phyloP scores from a whole-genome alignment of 2,113 vertebrate species.

The Poeciliopsis turrubarensis region DNA sequence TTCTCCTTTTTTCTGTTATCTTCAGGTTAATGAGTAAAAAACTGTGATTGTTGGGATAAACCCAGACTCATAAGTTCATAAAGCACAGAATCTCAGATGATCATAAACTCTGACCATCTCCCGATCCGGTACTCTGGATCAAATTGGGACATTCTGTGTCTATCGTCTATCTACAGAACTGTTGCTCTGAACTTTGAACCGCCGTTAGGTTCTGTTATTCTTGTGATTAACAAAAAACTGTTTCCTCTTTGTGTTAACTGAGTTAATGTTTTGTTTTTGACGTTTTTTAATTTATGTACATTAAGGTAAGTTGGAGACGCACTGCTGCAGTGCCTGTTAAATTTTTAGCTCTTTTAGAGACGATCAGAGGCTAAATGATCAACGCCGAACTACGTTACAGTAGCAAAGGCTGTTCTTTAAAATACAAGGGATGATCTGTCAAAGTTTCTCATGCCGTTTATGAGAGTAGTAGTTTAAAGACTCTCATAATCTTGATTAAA shows the following conservation, averaged over 20 bases:
- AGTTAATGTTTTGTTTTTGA: background rate
- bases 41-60: background rate
- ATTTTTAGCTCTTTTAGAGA: background rate
- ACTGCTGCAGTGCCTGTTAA: background rate
- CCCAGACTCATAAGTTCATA: background rate
- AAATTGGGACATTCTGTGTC: background rate
- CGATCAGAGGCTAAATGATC: background rate
- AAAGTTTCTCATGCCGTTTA: too few species aligned
- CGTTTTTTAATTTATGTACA: background rate
- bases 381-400: background rate
- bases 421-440: too few species aligned
- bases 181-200: background rate
- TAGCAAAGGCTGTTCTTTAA: background rate
- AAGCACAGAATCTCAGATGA: too few species aligned
- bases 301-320: constrained; percentile 9
- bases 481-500: too few species aligned
- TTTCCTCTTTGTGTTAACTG: too few species aligned
- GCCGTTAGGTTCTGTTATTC: background rate
- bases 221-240: too few species aligned
- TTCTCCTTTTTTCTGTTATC: too few species aligned
- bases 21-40: too few species aligned
- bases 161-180: background rate
- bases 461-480: too few species aligned
- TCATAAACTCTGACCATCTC: too few species aligned
- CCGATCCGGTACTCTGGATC: background rate